Conservation (phyloP, 92 coral and sea anemone genomes). For the Epizoanthus fatuus region DNA sequence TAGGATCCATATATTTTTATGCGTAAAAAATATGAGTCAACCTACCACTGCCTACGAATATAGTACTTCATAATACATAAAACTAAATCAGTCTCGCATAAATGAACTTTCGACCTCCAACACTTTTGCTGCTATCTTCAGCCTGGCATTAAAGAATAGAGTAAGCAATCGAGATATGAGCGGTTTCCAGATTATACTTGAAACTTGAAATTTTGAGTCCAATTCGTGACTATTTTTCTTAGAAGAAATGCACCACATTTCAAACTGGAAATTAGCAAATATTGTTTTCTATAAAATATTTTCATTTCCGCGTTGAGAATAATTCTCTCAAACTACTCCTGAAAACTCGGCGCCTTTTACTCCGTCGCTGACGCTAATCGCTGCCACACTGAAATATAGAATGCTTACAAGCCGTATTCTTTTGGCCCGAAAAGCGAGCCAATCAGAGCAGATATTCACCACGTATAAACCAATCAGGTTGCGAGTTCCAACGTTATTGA, state of each 20-base stretch:
- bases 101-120: conserved; percentile 47
- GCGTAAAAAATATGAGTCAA: not conserved
- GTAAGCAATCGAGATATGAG: conserved; percentile 6
- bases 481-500: conserved; percentile 82
- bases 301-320: not conserved
- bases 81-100: conserved; percentile 11
- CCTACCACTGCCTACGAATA: not conserved
- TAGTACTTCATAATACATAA: not conserved
- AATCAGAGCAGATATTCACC: conserved; percentile 32
- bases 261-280: not conserved
- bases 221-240: no score
- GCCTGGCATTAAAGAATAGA: no score
- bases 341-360: conserved; percentile 3
- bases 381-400: not conserved
- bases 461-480: conserved; percentile 76
- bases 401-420: conserved; percentile 35
- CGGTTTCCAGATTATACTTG: not conserved
- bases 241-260: not conserved
- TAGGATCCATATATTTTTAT: not conserved
- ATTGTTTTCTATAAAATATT: not conserved
- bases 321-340: not conserved
- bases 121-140: conserved; percentile 7
- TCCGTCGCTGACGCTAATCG: conserved; percentile 18
- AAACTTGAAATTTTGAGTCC: no score
- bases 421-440: conserved; percentile 22